Conservation (phyloP, 2,888 invertebrate species). For the Cordilura impudica region DNA sequence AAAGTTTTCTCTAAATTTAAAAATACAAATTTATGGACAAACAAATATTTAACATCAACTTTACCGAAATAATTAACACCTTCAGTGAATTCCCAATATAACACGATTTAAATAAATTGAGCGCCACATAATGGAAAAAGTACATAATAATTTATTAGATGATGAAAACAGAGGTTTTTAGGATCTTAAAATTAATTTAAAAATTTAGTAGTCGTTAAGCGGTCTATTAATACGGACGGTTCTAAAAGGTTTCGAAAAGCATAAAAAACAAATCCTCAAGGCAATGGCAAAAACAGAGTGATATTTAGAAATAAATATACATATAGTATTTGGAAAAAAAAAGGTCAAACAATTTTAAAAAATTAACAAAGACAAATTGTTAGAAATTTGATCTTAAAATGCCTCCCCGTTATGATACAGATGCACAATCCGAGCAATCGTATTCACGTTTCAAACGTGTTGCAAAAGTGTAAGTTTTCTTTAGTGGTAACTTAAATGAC, state of each 20-base stretch:
- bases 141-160: conserved; percentile 15
- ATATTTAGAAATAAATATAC: not conserved
- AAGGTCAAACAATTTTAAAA: not conserved
- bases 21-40: conserved; percentile 16
- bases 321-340: not conserved
- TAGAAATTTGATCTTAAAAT: conserved; percentile 62
- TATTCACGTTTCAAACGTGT: conserved; percentile 72
- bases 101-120: conserved; percentile 37
- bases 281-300: conserved; percentile 35
- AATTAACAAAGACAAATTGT: not conserved
- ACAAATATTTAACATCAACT: conserved; percentile 17
- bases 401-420: conserved; percentile 69
- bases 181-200: conserved; percentile 11
- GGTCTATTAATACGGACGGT: conserved; percentile 22
- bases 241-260: not conserved
- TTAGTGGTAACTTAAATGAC: not conserved
- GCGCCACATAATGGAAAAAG: conserved; percentile 20
- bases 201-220: conserved; percentile 47
- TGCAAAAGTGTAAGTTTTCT: conserved; percentile 76
- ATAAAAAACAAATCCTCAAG: not conserved
- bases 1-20: not conserved
- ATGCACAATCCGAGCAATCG: conserved; percentile 72
- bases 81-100: conserved; percentile 34
- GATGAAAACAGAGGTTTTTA: conserved; percentile 40
- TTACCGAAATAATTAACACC: conserved; percentile 44